Base-by-base conservation (phyloP, 2,888 invertebrate species). In the Nesidiocoris tenuis region DNA sequence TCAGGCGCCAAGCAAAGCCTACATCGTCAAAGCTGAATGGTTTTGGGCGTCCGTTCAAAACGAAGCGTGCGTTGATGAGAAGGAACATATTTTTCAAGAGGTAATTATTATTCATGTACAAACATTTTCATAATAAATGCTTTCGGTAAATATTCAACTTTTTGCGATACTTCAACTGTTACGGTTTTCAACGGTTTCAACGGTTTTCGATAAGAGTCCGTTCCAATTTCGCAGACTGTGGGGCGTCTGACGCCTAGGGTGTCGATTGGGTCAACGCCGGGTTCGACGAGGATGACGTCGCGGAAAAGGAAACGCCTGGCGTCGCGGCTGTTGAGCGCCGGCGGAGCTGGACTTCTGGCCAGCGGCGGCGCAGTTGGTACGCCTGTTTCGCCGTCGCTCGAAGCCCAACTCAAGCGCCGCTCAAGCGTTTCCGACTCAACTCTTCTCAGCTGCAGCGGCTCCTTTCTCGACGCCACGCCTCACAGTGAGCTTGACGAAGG, bases 1-100 rank as follows among this genome's bases (percentile, higher is more conserved):
- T 63, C 92, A 91, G 82, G 88, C 90, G 75, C 89, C 90, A 78
- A 85, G 88, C 78, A 88, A 88, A 81, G 90, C 91, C 24, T 90
- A 91, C 83, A 87, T 95, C 79, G 91, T 95, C 74, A 94, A 93
- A 84, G 93, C 93, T 3, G 95, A 97, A 86, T 98, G 98, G 98
- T 98, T 98, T 85, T 98, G 98, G 98, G 94, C 94, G 56, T 96
- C 96, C 65, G 94, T 98, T 78, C 97, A 97, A 85, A 95, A 97
- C 86, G 95, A 96, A 82, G 93, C 93, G 80, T 92, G 94, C 81
- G 94, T 95, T 78, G 92, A 93, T 82, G 98, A 97, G 84, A 90
- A 90, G 82, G 91, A 96, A 80, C 96, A 96, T 85, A 87, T 91
- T 18, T 94, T 94, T 82, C 91, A 92, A 84, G 91, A 93, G 84